Evolutionary conservation across 2,113 vertebrate genomes (phyloP), one percentile per base, ranked within the genome.

Genomic region (Steatornis caripensis): DNA sequence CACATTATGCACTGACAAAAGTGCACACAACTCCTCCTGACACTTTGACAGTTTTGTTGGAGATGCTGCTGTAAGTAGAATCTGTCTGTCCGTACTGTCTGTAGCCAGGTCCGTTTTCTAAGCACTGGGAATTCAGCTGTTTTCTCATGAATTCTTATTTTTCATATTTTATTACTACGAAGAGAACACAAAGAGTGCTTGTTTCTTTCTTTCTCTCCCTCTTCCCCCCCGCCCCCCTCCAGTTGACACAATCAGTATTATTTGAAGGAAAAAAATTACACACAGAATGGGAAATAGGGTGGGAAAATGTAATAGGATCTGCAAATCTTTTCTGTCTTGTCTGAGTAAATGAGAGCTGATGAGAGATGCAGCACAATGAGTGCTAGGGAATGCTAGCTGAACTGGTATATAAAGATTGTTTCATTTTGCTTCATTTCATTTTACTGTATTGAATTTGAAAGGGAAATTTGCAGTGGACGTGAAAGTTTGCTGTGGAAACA

Each of bases 341-440:
- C 92, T 97, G 97, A 97, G 96, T 97, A 98, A 97, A 97, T 97
- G 97, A 98, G 95, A 96, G 94, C 94, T 97, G 90, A 95, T 97
- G 97, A 98, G 89, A 95, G 87, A 78, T 91, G 90, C 78, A 91
- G 86, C 90, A 95, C 88, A 97, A 92, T 97, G 95, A 96, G 69
- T 92, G 78, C 95, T 96, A 58, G 83, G 87, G 93, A 97, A 87
- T 91, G 84, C 90, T 97, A 72, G 97, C 93, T 96, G 95, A 93
- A 97, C 94, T 93, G 71, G 72, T 95, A 84, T 84, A 81, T 97
- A 86, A 70, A 94, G 92, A 94, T 89, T 92, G 68, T 90, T 97
- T 97, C 89, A 96, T 98, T 98, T 97, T 97, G 94, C 81, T 91
- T 93, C 79, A 93, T 95, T 96, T 95, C 91, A 77, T 97, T 92